A percentile compares a stretch with the other conserved stretches of the same genome.
phyloP scores from a whole-genome alignment of 2,113 vertebrate species.

The Laticauda colubrina region DNA sequence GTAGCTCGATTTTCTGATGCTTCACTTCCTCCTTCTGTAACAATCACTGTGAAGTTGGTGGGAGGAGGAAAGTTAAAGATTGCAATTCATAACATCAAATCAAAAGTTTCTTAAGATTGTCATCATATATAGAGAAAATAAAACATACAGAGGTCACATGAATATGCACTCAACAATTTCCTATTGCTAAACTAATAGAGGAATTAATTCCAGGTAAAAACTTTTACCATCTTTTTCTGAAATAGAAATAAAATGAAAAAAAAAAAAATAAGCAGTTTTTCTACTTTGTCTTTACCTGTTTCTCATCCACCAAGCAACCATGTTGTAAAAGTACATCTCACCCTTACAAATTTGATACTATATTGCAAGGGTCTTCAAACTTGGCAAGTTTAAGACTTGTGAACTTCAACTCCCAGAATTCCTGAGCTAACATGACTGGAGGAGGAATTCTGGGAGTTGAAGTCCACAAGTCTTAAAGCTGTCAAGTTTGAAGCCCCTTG shows the following conservation, averaged over 20 bases:
- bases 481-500: too few species aligned
- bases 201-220: background rate
- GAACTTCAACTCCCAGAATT: too few species aligned
- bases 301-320: background rate
- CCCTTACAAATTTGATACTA: background rate
- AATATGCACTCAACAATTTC: background rate
- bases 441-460: too few species aligned
- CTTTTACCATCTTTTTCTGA: background rate
- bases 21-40: background rate
- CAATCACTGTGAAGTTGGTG: background rate
- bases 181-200: background rate
- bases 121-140: background rate
- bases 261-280: background rate
- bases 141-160: background rate
- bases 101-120: background rate
- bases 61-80: background rate
- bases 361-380: too few species aligned
- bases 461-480: too few species aligned
- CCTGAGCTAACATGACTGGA: too few species aligned
- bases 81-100: conserved; percentile 14
- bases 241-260: background rate
- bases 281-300: background rate
- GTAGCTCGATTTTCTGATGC: background rate
- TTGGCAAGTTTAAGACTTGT: too few species aligned
- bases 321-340: background rate